Evolutionary conservation across 2,888 invertebrate genomes (phyloP).

Genomic region (Sturmia bella): DNA sequence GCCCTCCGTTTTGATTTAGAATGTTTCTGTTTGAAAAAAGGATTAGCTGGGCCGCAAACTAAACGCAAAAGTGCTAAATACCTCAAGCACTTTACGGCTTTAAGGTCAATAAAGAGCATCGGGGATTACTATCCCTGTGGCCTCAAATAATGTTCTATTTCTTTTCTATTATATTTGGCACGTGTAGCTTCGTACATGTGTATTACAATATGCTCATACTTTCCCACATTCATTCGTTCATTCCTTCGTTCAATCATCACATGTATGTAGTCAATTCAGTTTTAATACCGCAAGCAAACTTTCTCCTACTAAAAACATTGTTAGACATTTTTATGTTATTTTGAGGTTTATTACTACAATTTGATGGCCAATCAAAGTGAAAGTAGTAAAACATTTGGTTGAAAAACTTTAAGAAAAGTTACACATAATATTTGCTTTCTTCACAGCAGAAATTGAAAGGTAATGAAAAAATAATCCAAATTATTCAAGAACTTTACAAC

Average conservation of each 20-base stretch:
- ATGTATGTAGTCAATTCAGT: neutral
- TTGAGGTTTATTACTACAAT: constrained; percentile 18
- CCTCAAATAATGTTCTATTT: neutral
- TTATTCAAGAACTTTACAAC: neutral
- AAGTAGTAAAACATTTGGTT: constrained; percentile 6
- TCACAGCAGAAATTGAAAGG: neutral
- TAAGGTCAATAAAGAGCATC: neutral
- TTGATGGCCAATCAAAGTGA: constrained; percentile 11
- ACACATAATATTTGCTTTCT: neutral
- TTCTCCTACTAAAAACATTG: neutral
- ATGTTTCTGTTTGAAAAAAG: neutral
- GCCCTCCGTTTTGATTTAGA: neutral
- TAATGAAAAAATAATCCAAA: neutral
- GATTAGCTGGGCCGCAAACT: neutral
- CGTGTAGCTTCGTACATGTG: constrained; percentile 12
- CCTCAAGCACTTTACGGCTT: neutral
- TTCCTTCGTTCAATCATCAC: neutral
- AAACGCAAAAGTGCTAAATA: constrained; percentile 31
- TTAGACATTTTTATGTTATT: neutral
- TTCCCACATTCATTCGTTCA: neutral
- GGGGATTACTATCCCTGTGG: neutral
- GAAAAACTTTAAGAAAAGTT: neutral
- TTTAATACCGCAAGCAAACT: constrained; percentile 12
- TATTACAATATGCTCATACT: neutral
- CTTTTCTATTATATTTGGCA: neutral